Percentiles rank a stretch among this genome's conserved stretches.
Conservation (phyloP, 2,888 invertebrate species). For the Loripinus fragilis region DNA sequence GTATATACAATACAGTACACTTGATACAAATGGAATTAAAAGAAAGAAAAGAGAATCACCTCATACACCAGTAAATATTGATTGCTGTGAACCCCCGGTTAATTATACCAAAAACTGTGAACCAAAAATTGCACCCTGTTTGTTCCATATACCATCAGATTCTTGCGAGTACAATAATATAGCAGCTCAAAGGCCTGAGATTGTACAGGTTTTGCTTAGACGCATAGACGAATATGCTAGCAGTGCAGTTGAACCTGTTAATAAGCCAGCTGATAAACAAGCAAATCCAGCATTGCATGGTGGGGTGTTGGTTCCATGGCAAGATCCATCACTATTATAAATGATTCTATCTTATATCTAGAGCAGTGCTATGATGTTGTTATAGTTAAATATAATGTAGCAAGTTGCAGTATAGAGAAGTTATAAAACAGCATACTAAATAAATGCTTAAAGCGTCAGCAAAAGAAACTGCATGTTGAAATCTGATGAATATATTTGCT, state of each 20-base stretch:
- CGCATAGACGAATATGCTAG: constrained; percentile 86
- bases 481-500: too few species aligned
- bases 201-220: constrained; percentile 66
- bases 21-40: not conserved
- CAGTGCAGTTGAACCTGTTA: constrained; percentile 89
- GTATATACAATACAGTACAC: too few species aligned
- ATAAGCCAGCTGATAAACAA: constrained; percentile 88
- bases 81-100: constrained; percentile 70
- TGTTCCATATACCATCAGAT: constrained; percentile 91
- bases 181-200: constrained; percentile 64
- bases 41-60: constrained; percentile 15
- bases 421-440: too few species aligned
- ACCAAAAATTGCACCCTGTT: constrained; percentile 88
- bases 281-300: constrained; percentile 91
- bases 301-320: constrained; percentile 87
- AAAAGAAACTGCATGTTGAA: too few species aligned
- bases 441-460: too few species aligned
- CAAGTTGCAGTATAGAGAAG: too few species aligned
- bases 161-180: constrained; percentile 92
- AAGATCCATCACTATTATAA: not conserved
- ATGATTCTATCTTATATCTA: too few species aligned
- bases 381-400: too few species aligned
- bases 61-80: constrained; percentile 39
- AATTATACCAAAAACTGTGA: constrained; percentile 85
- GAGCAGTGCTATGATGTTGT: too few species aligned